A percentile compares a stretch with the other conserved stretches of the same genome.
Evolutionary conservation across 2,888 invertebrate genomes (phyloP).

Genomic region (Hipparchia sbordonii): DNA sequence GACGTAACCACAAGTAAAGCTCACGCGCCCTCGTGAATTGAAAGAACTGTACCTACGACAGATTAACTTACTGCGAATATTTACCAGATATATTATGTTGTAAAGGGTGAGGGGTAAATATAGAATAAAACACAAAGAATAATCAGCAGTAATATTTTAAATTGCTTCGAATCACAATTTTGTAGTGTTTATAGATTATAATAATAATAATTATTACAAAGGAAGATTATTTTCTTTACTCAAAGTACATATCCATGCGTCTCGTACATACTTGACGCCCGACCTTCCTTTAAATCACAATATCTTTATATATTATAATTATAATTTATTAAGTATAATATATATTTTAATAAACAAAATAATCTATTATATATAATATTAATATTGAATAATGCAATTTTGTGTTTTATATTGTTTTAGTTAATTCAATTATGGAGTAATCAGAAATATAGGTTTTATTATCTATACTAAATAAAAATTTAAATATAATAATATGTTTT

Average conservation of each 20-base stretch:
- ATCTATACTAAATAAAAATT: neutral
- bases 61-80: too few relatives aligned
- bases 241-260: constrained; percentile 68
- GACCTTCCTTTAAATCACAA: constrained; percentile 28
- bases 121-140: constrained; percentile 64
- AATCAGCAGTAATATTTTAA: constrained; percentile 83
- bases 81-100: neutral
- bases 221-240: constrained; percentile 72
- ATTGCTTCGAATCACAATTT: constrained; percentile 83
- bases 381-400: constrained; percentile 9
- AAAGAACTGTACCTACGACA: too few relatives aligned
- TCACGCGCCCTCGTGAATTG: too few relatives aligned
- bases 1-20: too few relatives aligned
- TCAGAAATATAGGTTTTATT: neutral
- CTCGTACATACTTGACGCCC: constrained; percentile 54
- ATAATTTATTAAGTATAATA: constrained; percentile 1
- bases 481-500: neutral
- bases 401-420: neutral
- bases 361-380: neutral
- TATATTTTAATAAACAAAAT: constrained; percentile 10
- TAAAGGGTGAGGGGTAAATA: neutral
- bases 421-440: neutral
- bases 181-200: constrained; percentile 81
- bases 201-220: constrained; percentile 78
- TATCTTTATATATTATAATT: constrained; percentile 20